Evolutionary conservation across 2,888 invertebrate species (phyloP).

Genomic region (Camptogramma bilineatum): DNA sequence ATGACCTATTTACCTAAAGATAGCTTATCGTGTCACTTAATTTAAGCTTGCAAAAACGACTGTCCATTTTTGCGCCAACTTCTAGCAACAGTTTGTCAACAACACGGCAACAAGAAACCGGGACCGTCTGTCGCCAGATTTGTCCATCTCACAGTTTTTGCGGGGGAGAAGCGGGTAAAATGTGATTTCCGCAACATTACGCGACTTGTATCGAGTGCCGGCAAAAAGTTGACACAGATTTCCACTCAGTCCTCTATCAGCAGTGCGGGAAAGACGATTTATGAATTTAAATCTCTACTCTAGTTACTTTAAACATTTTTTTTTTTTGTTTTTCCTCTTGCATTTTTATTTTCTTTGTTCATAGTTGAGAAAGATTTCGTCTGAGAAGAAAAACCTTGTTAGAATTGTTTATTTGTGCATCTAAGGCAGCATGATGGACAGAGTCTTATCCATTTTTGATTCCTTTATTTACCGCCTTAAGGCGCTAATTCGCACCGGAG

Average conservation of each 20-base stretch:
- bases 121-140: slow-evolving; percentile 48
- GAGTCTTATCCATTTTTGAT: no score
- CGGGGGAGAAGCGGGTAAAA: slow-evolving; percentile 45
- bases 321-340: background rate
- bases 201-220: slow-evolving; percentile 49
- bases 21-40: no score
- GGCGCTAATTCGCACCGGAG: no score
- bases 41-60: slow-evolving; percentile 10
- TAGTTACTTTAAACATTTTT: background rate
- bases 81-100: slow-evolving; percentile 33
- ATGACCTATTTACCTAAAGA: no score
- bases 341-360: no score
- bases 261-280: slow-evolving; percentile 15
- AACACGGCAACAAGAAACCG: slow-evolving; percentile 36
- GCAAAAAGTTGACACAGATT: slow-evolving; percentile 59
- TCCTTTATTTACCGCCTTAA: no score
- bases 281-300: background rate
- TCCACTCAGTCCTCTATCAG: slow-evolving; percentile 50
- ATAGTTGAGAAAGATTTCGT: no score
- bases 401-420: no score
- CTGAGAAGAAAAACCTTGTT: no score
- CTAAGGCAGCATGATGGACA: no score
- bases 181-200: slow-evolving; percentile 58
- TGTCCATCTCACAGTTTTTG: slow-evolving; percentile 53
- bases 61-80: slow-evolving; percentile 27